Conservation (phyloP, 2,797 vertebrate species). For the Xyrichtys novacula region DNA sequence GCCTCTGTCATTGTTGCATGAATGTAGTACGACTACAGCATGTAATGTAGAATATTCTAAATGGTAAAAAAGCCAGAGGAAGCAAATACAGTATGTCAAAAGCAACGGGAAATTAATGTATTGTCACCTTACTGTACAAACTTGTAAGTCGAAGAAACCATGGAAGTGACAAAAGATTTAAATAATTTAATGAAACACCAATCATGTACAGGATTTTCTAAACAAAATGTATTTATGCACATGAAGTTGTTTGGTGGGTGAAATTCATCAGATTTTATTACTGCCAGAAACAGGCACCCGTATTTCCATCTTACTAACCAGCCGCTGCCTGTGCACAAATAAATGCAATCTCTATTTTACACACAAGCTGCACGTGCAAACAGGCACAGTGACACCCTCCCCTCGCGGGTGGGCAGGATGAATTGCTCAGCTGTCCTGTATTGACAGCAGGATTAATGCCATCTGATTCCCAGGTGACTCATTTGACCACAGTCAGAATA, state of each 20-base stretch:
- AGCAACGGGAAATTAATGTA: too few species aligned
- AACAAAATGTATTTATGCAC: too few species aligned
- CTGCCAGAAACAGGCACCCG: background rate
- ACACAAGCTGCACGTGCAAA: background rate
- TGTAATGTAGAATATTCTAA: too few species aligned
- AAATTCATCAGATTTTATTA: background rate
- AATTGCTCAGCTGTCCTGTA: slow-evolving; percentile 63
- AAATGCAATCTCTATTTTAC: slow-evolving; percentile 15
- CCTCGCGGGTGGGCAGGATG: slow-evolving; percentile 45
- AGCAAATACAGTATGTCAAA: too few species aligned
- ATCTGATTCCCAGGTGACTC: slow-evolving; percentile 72
- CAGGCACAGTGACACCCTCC: slow-evolving; percentile 13
- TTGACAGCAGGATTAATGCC: slow-evolving; percentile 70
- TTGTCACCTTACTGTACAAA: too few species aligned
- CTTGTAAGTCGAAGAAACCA: too few species aligned
- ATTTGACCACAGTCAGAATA: slow-evolving; percentile 69
- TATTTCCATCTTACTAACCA: slow-evolving; percentile 8
- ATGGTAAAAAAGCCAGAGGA: too few species aligned
- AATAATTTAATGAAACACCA: too few species aligned
- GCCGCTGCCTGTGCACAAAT: slow-evolving; percentile 25
- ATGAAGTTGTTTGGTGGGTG: background rate
- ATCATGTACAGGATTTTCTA: too few species aligned
- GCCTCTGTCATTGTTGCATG: too few species aligned
- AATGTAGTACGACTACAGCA: too few species aligned
- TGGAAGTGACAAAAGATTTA: too few species aligned